phyloP scores from a whole-genome alignment of 2,797 vertebrate species.

The Denticeps clupeoides region DNA sequence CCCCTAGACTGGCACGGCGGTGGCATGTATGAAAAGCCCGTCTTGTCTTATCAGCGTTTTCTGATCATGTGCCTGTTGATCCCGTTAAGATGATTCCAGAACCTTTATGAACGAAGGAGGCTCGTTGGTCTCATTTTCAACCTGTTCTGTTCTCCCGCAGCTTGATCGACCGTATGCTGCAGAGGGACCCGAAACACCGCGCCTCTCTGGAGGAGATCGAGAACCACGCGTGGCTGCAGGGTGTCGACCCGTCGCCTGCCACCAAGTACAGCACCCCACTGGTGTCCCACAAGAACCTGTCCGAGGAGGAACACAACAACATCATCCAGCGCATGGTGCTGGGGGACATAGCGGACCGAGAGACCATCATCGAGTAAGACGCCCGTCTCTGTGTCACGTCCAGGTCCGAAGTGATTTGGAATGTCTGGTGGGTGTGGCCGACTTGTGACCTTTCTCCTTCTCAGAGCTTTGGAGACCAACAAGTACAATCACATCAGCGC shows the following conservation, averaged over 20 bases:
- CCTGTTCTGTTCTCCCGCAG: slow-evolving; percentile 39
- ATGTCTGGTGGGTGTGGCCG: background rate
- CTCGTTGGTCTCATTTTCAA: too few species aligned
- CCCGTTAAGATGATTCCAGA: background rate
- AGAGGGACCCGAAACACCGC: slow-evolving; percentile 85
- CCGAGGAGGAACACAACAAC: slow-evolving; percentile 92
- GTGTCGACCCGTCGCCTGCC: slow-evolving; percentile 92
- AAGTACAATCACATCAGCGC: slow-evolving; percentile 99
- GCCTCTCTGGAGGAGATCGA: slow-evolving; percentile 93
- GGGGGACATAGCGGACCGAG: slow-evolving; percentile 88
- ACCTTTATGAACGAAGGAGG: too few species aligned
- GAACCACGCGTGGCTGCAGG: slow-evolving; percentile 86
- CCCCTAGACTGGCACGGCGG: too few species aligned
- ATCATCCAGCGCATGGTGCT: slow-evolving; percentile 98
- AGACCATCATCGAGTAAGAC: slow-evolving; percentile 87
- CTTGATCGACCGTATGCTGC: slow-evolving; percentile 91
- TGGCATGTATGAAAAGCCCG: too few species aligned
- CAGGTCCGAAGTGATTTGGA: too few species aligned
- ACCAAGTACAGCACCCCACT: slow-evolving; percentile 92
- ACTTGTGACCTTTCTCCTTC: background rate
- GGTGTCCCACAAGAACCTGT: slow-evolving; percentile 93
- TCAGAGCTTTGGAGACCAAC: slow-evolving; percentile 91
- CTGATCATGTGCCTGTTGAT: too few species aligned
- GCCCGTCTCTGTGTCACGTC: too few species aligned
- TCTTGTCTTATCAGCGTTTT: too few species aligned